phyloP scores from a whole-genome alignment of 2,113 vertebrate genomes.

The Hippocampus zosterae region DNA sequence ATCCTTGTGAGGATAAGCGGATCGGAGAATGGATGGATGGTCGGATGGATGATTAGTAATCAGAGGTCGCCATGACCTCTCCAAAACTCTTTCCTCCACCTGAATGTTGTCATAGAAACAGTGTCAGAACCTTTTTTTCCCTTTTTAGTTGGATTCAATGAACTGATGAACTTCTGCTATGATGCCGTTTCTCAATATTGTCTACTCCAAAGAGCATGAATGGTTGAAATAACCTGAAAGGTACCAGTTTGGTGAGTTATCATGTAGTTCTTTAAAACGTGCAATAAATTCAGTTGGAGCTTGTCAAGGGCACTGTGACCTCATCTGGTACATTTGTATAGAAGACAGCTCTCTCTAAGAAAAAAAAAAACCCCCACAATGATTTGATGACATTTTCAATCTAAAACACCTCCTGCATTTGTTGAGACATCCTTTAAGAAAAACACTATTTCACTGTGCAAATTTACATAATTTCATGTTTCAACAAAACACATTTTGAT shows the following conservation, averaged over 20 bases:
- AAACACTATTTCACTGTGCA: too few species aligned
- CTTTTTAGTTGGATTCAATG: not conserved
- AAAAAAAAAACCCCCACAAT: not conserved
- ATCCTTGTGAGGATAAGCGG: too few species aligned
- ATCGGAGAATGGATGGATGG: too few species aligned
- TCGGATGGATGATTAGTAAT: not conserved
- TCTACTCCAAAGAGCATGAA: not conserved
- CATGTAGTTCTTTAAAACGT: not conserved
- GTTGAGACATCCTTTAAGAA: not conserved
- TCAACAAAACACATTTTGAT: slow-evolving; percentile 2
- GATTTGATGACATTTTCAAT: not conserved
- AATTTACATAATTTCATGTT: too few species aligned
- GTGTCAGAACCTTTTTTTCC: not conserved
- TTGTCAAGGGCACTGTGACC: not conserved
- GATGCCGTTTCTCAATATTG: not conserved
- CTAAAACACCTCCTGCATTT: not conserved
- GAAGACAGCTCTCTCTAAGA: not conserved
- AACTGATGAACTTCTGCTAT: not conserved
- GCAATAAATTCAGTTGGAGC: not conserved
- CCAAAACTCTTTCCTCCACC: not conserved
- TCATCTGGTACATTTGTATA: not conserved
- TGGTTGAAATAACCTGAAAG: not conserved
- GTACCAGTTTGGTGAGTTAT: not conserved
- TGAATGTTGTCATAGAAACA: not conserved
- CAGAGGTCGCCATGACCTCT: not conserved